These are phyloP conservation scores for Lepidurus apus DNA, from an alignment of 1,140 invertebrate genomes.

Conservation along the genomic window DNA sequence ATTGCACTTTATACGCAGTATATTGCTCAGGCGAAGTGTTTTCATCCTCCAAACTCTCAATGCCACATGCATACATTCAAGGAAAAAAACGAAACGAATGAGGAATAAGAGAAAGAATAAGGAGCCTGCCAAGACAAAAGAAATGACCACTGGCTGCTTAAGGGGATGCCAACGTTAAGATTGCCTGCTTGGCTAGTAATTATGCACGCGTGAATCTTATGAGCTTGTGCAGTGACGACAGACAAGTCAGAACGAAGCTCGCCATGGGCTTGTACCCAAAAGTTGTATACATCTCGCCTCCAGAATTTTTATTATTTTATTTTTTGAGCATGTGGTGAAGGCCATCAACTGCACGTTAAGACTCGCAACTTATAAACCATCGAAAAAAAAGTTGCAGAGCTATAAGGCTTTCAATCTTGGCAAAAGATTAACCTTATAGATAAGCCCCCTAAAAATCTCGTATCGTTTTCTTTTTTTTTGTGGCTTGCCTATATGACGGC, in stretches of 20 bases:
- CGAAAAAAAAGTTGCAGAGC: no score
- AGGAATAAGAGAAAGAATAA: neutral
- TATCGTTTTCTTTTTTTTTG: neutral
- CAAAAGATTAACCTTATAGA: conserved; percentile 13
- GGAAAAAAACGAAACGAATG: neutral
- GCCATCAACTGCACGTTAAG: conserved; percentile 7
- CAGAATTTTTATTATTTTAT: neutral
- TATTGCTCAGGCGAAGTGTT: neutral
- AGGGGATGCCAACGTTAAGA: neutral
- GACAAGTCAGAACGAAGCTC: neutral
- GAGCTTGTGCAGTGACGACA: conserved; percentile 3
- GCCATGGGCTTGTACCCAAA: neutral
- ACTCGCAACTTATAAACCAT: neutral
- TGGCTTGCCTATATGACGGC: neutral
- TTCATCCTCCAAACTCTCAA: neutral
- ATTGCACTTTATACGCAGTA: neutral
- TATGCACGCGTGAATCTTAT: conserved; percentile 21
- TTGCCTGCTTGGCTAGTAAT: neutral
- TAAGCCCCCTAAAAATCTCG: neutral
- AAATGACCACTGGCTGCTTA: neutral
- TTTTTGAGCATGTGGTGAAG: neutral
- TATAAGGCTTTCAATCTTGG: conserved; percentile 14
- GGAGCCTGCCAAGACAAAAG: neutral
- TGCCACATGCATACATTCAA: neutral
- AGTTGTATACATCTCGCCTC: neutral